Evolutionary conservation across 2,888 invertebrate species (phyloP).

Genomic region (Scaptodrosophila latifasciaeformis): DNA sequence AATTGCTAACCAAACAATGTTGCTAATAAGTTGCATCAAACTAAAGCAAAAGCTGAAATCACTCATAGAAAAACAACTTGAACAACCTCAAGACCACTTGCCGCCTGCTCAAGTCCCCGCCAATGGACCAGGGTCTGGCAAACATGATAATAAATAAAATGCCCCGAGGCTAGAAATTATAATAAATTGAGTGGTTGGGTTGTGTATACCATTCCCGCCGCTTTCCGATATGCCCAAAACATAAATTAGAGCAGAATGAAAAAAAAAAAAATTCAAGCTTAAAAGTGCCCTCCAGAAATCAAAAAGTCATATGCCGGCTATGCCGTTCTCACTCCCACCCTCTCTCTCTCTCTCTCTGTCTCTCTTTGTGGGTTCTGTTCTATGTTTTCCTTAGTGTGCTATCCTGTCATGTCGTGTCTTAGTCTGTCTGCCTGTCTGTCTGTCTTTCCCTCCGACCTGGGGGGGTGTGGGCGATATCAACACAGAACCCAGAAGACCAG

Average conservation of each 20-base stretch:
- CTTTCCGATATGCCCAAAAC: slow-evolving; percentile 39
- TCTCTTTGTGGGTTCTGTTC: too few relatives aligned
- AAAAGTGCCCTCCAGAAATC: slow-evolving; percentile 51
- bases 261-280: slow-evolving; percentile 44
- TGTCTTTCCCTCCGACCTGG: background rate
- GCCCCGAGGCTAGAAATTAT: slow-evolving; percentile 66
- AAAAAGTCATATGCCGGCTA: slow-evolving; percentile 54
- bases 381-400: too few relatives aligned
- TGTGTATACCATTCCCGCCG: too few relatives aligned
- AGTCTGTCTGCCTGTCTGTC: slow-evolving; percentile 3
- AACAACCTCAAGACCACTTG: too few relatives aligned
- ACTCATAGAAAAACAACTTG: background rate
- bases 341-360: too few relatives aligned
- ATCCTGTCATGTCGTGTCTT: too few relatives aligned
- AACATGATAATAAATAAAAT: slow-evolving; percentile 67
- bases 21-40: slow-evolving; percentile 51
- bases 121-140: slow-evolving; percentile 9
- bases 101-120: background rate
- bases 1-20: slow-evolving; percentile 46
- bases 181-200: slow-evolving; percentile 64
- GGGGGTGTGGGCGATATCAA: background rate
- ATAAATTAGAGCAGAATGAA: slow-evolving; percentile 33
- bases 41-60: slow-evolving; percentile 6
- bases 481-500: too few relatives aligned
- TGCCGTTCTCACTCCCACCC: slow-evolving; percentile 1